Evolutionary conservation across 2,797 vertebrate genomes (phyloP).

Genomic region (Gadopsis bispinosus): DNA sequence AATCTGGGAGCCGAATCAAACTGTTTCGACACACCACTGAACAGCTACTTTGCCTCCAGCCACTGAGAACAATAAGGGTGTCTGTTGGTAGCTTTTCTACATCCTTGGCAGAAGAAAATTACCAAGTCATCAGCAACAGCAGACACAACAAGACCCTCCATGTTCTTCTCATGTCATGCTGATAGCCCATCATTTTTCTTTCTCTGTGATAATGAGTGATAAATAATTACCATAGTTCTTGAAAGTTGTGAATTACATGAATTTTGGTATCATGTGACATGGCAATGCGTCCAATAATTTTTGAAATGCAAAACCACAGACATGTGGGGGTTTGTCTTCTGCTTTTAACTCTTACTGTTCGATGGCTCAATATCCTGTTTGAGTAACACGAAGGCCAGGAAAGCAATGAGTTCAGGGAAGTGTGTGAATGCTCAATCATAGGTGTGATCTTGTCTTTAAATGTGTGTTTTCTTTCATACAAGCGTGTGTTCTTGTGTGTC

Average conservation of each 20-base stretch:
- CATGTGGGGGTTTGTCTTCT: slow-evolving; percentile 42
- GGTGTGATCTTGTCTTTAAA: not conserved
- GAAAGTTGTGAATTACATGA: too few relatives aligned
- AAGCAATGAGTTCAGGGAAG: not conserved
- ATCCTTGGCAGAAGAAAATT: slow-evolving; percentile 25
- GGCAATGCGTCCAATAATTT: not conserved
- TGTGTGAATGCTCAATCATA: not conserved
- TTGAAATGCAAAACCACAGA: not conserved
- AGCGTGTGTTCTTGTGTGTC: not conserved
- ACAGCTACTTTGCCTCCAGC: slow-evolving; percentile 43
- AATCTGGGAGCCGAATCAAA: slow-evolving; percentile 32
- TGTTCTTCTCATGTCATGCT: slow-evolving; percentile 53
- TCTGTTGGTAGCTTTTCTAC: slow-evolving; percentile 44
- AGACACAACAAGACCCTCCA: slow-evolving; percentile 29
- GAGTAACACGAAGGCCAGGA: not conserved
- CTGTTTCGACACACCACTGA: slow-evolving; percentile 45
- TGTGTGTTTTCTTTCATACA: not conserved
- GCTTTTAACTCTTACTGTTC: slow-evolving; percentile 60
- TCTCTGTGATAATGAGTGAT: too few relatives aligned
- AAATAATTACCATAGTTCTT: too few relatives aligned
- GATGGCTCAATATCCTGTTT: slow-evolving; percentile 54
- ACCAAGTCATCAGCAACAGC: slow-evolving; percentile 54
- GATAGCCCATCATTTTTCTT: slow-evolving; percentile 11
- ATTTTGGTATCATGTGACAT: too few relatives aligned
- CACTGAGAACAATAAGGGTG: slow-evolving; percentile 29